phyloP scores from a whole-genome alignment of 1,140 invertebrate species.

The Megathymus violae region DNA sequence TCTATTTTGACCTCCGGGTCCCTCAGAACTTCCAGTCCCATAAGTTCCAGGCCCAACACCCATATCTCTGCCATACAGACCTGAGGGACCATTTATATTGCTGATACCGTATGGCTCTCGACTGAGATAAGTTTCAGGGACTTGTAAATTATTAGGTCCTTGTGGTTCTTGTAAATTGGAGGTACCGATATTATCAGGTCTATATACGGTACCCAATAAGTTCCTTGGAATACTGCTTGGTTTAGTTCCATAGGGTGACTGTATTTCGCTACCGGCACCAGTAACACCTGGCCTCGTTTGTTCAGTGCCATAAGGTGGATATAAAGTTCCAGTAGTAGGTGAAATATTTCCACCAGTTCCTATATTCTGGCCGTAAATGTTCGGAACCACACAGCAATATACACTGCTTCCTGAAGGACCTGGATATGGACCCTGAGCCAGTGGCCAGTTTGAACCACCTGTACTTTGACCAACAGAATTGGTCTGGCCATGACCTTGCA shows the following conservation, averaged over 20 bases:
- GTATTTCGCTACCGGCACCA: neutral
- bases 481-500: no score
- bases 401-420: slow-evolving; percentile 13
- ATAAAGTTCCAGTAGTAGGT: slow-evolving; percentile 17
- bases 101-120: no score
- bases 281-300: neutral
- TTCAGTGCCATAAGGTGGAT: slow-evolving; percentile 30
- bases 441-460: slow-evolving; percentile 9
- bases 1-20: no score
- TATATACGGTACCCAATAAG: slow-evolving; percentile 5
- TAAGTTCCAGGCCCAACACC: no score
- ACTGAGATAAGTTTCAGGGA: slow-evolving; percentile 4
- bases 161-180: neutral
- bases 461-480: slow-evolving; percentile 13
- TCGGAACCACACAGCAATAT: slow-evolving; percentile 22
- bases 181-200: slow-evolving; percentile 1
- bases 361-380: slow-evolving; percentile 16
- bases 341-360: slow-evolving; percentile 6
- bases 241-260: slow-evolving; percentile 4
- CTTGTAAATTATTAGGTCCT: slow-evolving; percentile 10
- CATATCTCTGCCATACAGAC: no score
- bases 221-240: slow-evolving; percentile 16
- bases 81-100: no score
- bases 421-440: slow-evolving; percentile 5
- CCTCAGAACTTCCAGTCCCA: slow-evolving; percentile 22